Evolutionary conservation across 2,888 invertebrate genomes (phyloP), one percentile per base, ranked within the genome.

Genomic region (Cylloceria caligata): DNA sequence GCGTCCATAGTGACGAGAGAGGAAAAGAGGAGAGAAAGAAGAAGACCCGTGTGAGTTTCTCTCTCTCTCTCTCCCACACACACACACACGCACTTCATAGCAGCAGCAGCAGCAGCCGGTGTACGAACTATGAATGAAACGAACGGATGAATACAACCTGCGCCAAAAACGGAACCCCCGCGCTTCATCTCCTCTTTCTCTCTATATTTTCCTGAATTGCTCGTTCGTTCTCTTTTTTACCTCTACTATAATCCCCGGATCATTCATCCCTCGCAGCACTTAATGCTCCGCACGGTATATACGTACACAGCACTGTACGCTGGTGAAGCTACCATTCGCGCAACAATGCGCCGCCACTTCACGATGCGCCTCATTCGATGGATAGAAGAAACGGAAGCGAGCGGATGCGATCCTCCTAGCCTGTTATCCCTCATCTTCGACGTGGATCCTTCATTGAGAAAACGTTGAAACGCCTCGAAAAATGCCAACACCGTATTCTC

Each of bases 121-220:
- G 86, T 86, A 88, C 87, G 87, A 87, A 87, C 86, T 88, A 89
- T 89, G 90, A 89, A 90, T 89, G 90, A 89, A 83, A 89, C 86
- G 86, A 87, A 86, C 86, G 89, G 88, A 89, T 91, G 90, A 90
- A 91, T 90, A 90, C 90, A 91, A 91, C 90, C 91, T 91, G 91
- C 88, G 87, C 86, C 87, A 86, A 88, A 80, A 77, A 80, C 83
- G 83, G 83, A 83, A 80, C 77, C 77, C 81, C 72, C 64, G 67
- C 76, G 71, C 60, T 42, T 57, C 49, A 47, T 65, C 67, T 30
- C 68, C 77, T 74, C 64, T 72, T 57, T 75, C 39, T 30, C 74
- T 67, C 55, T 57, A 49, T 75, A 57, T 76, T 75, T 81, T 73
- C 68, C 72, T 57, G 30, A 55, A 64, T 71, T 62, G 36, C 47